These are phyloP conservation scores for Copsychus sechellarum DNA, from an alignment of 2,113 vertebrate genomes.

Conservation along the genomic window DNA sequence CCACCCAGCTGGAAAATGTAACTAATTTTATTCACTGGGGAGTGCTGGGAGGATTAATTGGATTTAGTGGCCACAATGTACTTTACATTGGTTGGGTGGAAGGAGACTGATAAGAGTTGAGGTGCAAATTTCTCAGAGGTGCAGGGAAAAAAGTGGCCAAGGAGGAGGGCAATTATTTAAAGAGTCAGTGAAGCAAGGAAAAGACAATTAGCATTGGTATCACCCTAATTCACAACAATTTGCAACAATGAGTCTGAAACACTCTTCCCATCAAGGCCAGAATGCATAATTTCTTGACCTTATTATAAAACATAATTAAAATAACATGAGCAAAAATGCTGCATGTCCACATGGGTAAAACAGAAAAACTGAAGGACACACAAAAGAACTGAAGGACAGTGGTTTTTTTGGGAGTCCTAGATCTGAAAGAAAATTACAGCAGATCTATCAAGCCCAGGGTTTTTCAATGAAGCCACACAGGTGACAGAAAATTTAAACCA, in stretches of 20 bases:
- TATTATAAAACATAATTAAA: constrained; percentile 46
- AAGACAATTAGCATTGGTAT: constrained; percentile 60
- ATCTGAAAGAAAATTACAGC: neutral
- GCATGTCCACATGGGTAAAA: constrained; percentile 4
- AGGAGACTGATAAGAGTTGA: constrained; percentile 40
- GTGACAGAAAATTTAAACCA: neutral
- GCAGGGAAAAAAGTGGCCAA: constrained; percentile 37
- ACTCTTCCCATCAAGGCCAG: constrained; percentile 19
- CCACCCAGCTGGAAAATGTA: constrained; percentile 21
- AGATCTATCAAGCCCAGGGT: neutral
- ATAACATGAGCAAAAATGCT: neutral
- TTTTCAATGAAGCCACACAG: neutral
- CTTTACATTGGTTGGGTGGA: constrained; percentile 50
- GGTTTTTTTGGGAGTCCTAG: neutral
- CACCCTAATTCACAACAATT: constrained; percentile 64
- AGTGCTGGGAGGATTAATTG: constrained; percentile 56
- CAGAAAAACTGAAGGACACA: constrained; percentile 12
- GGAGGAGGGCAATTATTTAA: constrained; percentile 52
- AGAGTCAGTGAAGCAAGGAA: constrained; percentile 47
- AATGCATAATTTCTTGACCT: constrained; percentile 48
- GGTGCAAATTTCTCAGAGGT: constrained; percentile 56
- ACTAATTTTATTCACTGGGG: constrained; percentile 35
- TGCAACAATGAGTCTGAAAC: constrained; percentile 38
- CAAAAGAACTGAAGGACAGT: neutral
- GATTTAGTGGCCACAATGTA: constrained; percentile 47